A percentile compares a stretch with the other conserved stretches of the same genome.
Conservation (phyloP, 2,797 vertebrate species). For the Anableps anableps region DNA sequence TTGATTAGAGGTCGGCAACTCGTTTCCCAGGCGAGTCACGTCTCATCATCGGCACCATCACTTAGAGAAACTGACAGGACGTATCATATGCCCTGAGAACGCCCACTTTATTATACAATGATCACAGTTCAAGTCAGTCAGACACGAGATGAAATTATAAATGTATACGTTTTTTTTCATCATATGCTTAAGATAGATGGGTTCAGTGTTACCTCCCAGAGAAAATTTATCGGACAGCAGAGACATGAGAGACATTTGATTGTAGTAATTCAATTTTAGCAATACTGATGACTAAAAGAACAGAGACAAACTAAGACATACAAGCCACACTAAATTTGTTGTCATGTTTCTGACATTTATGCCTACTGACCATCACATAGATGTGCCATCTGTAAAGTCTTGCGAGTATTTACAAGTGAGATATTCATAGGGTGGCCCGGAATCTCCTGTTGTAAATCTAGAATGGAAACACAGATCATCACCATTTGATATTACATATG, state of each 20-base stretch:
- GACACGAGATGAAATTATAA: background rate
- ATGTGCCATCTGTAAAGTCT: conserved; percentile 7
- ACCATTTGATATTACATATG: too few relatives aligned
- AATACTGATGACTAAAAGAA: background rate
- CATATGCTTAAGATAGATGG: background rate
- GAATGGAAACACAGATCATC: conserved; percentile 48
- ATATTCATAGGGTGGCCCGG: conserved; percentile 24
- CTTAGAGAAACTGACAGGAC: conserved; percentile 70
- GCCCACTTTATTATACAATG: conserved; percentile 30
- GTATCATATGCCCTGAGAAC: conserved; percentile 40
- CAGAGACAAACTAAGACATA: background rate
- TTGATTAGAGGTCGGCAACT: conserved; percentile 47
- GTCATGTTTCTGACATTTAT: conserved; percentile 9
- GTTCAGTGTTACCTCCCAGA: background rate
- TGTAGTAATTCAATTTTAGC: background rate
- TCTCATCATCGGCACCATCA: conserved; percentile 66
- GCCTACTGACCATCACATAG: conserved; percentile 22
- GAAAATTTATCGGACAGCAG: background rate
- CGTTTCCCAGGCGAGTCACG: conserved; percentile 65
- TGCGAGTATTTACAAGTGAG: conserved; percentile 15
- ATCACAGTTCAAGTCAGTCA: background rate
- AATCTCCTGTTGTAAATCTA: conserved; percentile 41
- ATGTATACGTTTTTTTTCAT: accelerated
- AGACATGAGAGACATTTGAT: background rate
- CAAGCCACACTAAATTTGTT: conserved; percentile 3